phyloP scores from a whole-genome alignment of 2,888 invertebrate genomes.

The Dorcus hopei region DNA sequence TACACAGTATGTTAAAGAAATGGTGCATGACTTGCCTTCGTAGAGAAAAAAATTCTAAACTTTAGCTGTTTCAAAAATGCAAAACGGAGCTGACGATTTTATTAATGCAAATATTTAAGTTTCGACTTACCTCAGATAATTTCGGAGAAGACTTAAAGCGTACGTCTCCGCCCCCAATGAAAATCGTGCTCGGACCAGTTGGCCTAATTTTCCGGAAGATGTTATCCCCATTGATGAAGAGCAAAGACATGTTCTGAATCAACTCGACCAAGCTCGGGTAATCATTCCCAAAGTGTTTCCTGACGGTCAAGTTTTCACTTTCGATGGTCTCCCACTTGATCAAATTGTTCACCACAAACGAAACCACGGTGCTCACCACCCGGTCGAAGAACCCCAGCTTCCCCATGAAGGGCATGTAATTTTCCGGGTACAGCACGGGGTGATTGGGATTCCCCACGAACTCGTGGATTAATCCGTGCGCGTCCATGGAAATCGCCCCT shows the following conservation, averaged over 20 bases:
- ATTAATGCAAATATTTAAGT: too few relatives aligned
- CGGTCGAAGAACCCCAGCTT: constrained; percentile 48
- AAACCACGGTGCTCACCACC: constrained; percentile 32
- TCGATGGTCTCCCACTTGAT: constrained; percentile 30
- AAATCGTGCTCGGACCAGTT: constrained; percentile 37
- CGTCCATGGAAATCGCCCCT: constrained; percentile 39
- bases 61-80: too few relatives aligned
- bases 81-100: too few relatives aligned
- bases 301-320: constrained; percentile 33
- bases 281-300: constrained; percentile 39
- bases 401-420: constrained; percentile 35
- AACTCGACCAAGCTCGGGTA: constrained; percentile 39
- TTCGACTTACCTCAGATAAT: too few relatives aligned
- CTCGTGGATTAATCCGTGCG: constrained; percentile 32
- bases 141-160: too few relatives aligned
- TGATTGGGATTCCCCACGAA: constrained; percentile 39
- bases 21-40: too few relatives aligned
- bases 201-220: constrained; percentile 38
- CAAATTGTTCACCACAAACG: constrained; percentile 12
- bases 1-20: too few relatives aligned
- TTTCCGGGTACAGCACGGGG: constrained; percentile 41
- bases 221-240: constrained; percentile 40
- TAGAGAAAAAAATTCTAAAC: too few relatives aligned
- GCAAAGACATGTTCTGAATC: constrained; percentile 37
- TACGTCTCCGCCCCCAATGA: constrained; percentile 22